phyloP scores from a whole-genome alignment of 2,113 vertebrate genomes.

The Macquaria australasica region DNA sequence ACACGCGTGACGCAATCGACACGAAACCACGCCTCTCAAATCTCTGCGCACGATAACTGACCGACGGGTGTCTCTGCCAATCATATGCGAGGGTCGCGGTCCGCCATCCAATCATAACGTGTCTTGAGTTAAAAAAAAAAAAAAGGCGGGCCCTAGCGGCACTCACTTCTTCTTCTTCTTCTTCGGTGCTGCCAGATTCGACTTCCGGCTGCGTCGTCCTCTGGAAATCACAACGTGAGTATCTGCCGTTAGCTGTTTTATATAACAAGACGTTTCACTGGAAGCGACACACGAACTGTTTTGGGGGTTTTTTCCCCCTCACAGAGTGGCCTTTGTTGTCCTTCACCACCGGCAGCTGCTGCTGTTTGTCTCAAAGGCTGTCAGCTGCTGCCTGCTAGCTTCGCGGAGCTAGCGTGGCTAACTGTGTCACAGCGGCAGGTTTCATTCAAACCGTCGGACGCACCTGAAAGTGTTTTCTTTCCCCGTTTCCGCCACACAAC shows the following conservation, averaged over 20 bases:
- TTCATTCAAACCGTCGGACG: conserved; percentile 47
- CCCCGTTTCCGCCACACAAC: background rate
- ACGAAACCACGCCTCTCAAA: rapidly evolving
- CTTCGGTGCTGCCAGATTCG: conserved; percentile 26
- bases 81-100: background rate
- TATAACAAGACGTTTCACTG: conserved; percentile 5
- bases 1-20: background rate
- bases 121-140: rapidly evolving
- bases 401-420: conserved; percentile 54
- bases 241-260: conserved; percentile 10
- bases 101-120: conserved; percentile 52
- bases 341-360: background rate
- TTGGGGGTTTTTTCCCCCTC: background rate
- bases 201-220: conserved; percentile 75
- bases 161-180: conserved; percentile 35
- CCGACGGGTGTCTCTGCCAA: conserved; percentile 46
- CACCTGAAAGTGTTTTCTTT: too few relatives aligned
- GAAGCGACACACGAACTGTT: background rate
- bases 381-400: too few relatives aligned
- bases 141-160: conserved; percentile 31
- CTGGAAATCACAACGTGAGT: conserved; percentile 81
- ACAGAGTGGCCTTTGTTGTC: background rate
- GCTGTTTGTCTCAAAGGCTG: background rate
- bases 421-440: background rate
- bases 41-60: background rate